Evolutionary conservation across 2,888 invertebrate species (phyloP), one percentile per base, ranked within the genome.

Genomic region (Melanostoma mellinum): DNA sequence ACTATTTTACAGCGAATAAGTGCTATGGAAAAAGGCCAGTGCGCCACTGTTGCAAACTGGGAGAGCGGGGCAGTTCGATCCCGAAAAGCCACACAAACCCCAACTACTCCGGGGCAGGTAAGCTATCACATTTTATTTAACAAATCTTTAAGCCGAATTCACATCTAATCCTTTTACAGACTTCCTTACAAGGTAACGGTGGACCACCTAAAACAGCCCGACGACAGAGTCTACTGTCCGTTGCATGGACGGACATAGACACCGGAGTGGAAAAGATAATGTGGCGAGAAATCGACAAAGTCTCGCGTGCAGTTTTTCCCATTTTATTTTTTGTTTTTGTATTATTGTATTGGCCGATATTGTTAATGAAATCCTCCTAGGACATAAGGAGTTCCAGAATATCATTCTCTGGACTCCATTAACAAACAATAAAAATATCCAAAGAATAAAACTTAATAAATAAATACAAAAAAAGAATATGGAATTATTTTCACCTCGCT

Each of bases 201-300:
- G 91, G 91, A 33, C 91, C 91, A 10, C 91, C 91, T 1, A 91
- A 91, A 74, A 90, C 91, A 2, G 89, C 88, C 0, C 88, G 91
- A 3, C 88, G 91, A 0, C 91, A 91, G 87, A 91, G 91, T 80
- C 85, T 91, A 10, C 85, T 91, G 3, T 92, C 94, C 89, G 94
- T 94, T 33, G 94, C 94, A 74, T 94, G 94, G 94, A 90, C 94
- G 77, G 94, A 94, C 87, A 93, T 93, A 85, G 94, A 94, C 86
- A 94, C 94, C 0, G 95, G 95, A 2, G 94, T 94, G 88, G 94
- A 94, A 87, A 93, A 94, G 87, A 94, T 95, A n/a, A 92, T 95
- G 86, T 96, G 96, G 94, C 93, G 95, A 69, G 94, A 95, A 92
- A 95, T 96, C 84, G 96, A 96, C 90, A 94, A 94, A 88, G 92